Base-by-base conservation (phyloP, 64 coral and sea anemone genomes). In the Pachyseris speciosa region DNA sequence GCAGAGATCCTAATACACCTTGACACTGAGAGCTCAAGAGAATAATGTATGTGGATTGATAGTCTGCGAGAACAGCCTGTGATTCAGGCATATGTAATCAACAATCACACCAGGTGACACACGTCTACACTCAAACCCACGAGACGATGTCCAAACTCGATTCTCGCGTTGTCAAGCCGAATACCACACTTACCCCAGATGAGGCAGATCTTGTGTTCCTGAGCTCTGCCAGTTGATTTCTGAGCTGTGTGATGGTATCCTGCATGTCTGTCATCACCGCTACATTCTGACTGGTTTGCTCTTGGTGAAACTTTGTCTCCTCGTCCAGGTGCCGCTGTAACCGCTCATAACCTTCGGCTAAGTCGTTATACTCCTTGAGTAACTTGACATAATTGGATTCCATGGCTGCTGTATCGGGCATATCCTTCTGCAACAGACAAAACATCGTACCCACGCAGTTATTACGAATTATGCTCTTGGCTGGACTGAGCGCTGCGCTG, bases 251-350 rank as follows among this genome's bases (percentile, higher is more conserved):
- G 24, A 96, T 96, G 10, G 95, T 90, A 15, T 96, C 95, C 48
- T 96, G 95, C 95, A 96, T 96, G 57, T 96, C 95, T 5, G 91
- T 87, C 95, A 96, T 96, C 4, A 96, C 70, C 7, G 91, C 91
- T 10, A 87, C 95, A 59, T 96, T 96, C 79, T 96, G 91, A 65
- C 95, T 96, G 19, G 95, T 96, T 61, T 96, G 95, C 51, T 93
- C 95, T 27, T 93, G 95, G 49, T 89, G 87, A 48, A 96, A 96
- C 67, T 96, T 96, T 1, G 91, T 67, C 61, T 96, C 95, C n/a
- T 89, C 91, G 15, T 96, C 91, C 70, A 96, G 64, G 27, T 90
- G 95, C 66, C 81, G 75, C 29, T 78, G 86, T 7, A 96, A 26
- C 32, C 55, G 27, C 36, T 96, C 91, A 59, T 96, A 96, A 5